Percentiles rank a stretch among this genome's conserved stretches.
Evolutionary conservation across 2,113 vertebrate species (phyloP).

Genomic region (Gulo gulo): DNA sequence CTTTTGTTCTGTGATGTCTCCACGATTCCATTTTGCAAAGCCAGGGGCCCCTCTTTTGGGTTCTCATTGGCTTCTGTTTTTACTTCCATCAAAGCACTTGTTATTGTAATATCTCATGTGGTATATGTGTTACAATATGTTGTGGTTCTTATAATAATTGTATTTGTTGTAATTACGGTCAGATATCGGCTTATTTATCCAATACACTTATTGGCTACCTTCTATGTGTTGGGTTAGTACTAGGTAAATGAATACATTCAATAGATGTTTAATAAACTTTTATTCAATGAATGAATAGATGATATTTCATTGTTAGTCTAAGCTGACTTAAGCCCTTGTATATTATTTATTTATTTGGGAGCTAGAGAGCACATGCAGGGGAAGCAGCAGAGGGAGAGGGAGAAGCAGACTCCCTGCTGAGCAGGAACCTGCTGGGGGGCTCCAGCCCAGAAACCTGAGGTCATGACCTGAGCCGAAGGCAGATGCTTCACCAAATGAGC

Average conservation of each 20-base stretch:
- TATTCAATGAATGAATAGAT: neutral
- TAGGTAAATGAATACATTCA: slow-evolving; percentile 6
- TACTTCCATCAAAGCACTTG: neutral
- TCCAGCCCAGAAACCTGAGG: neutral
- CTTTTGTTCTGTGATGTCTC: neutral
- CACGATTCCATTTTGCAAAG: neutral
- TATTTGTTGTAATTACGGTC: neutral
- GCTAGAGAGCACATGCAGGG: neutral
- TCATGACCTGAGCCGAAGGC: neutral
- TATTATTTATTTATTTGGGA: neutral
- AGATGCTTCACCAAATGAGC: neutral
- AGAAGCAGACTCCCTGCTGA: neutral
- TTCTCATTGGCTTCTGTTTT: neutral
- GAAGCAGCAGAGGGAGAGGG: neutral
- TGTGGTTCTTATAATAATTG: neutral
- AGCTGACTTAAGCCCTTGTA: neutral
- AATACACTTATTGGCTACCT: neutral
- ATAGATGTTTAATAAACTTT: neutral
- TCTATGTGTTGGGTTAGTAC: neutral
- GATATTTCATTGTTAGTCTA: neutral
- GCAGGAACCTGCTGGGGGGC: neutral
- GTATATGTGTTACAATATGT: neutral
- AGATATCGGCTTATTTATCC: slow-evolving; percentile 38
- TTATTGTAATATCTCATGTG: neutral
- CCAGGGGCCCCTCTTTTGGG: neutral